Base-by-base conservation (phyloP, 2,888 invertebrate species). In the Drosophila bunnanda region DNA sequence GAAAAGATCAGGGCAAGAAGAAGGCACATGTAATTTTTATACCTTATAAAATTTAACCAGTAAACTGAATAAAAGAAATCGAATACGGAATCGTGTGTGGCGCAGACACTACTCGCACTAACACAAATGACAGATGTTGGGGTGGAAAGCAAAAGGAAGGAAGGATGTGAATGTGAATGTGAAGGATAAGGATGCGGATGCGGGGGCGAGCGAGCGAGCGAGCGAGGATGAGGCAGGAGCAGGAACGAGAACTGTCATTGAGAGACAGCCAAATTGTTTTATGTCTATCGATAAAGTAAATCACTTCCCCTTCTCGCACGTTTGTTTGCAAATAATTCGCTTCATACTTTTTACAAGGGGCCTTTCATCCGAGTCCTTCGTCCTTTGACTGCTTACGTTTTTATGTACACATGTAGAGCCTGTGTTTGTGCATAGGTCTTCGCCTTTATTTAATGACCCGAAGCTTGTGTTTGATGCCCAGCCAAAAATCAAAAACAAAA, bases 231-330 rank as follows among this genome's bases (percentile, higher is more conserved):
- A 28, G 48, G 32, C 38, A 39, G 39, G 15, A 55, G 15, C 34
- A 28, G 15, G 15, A 41, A 41, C 20, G 15, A 64, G 55, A 70
- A 68, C 48, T 56, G 69, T 69, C 59, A 58, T 70, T 70, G 52
- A 70, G 72, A 52, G 60, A 71, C 77, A 69, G 65, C 77, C 86
- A 81, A 81, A 81, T 81, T 81, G 80, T 85, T 81, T 81, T 82
- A 85, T 81, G 86, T 73, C 67, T 75, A 79, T 82, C 82, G 86
- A 81, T 81, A 79, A 85, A 85, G 85, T 77, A 85, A 81, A 81
- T 81, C 82, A 85, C 80, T 82, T 77, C 72, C 79, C 82, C 43
- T 65, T 61, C 55, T 62, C 69, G 61, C 72, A 71, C 71, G 72
- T 62, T 59, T 80, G 64, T 75, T 67, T 67, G 75, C 75, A 65